phyloP scores from a whole-genome alignment of 2,797 vertebrate genomes.

The Aphelocoma californica region DNA sequence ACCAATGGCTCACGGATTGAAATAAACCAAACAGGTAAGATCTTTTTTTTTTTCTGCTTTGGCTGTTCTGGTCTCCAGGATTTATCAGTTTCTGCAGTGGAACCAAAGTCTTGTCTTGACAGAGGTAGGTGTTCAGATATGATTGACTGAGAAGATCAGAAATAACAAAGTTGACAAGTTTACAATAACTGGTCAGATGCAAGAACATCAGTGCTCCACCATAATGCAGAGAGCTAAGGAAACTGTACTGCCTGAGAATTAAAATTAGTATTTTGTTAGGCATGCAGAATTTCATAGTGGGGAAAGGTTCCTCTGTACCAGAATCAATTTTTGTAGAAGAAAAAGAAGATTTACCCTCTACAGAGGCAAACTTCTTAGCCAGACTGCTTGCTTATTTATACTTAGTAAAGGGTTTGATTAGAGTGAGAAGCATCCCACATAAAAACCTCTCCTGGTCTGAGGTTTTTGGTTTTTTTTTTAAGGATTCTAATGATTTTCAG shows the following conservation, averaged over 20 bases:
- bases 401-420: background rate
- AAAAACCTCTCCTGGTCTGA: background rate
- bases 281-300: background rate
- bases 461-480: background rate
- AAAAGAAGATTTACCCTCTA: background rate
- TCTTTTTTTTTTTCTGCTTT: background rate
- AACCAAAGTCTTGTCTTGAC: background rate
- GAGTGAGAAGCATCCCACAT: background rate
- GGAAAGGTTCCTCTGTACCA: background rate
- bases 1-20: conserved; percentile 96
- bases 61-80: background rate
- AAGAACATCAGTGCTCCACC: background rate
- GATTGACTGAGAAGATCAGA: background rate
- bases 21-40: conserved; percentile 95
- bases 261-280: background rate
- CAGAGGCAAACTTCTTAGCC: background rate
- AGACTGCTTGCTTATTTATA: background rate
- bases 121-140: background rate
- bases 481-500: background rate
- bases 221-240: background rate
- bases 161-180: background rate
- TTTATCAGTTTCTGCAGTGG: background rate
- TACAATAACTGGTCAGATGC: background rate
- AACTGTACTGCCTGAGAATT: background rate
- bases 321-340: background rate